Percentiles rank a stretch among this genome's conserved stretches.
phyloP scores from a whole-genome alignment of 2,113 vertebrate genomes.

The Stegostoma tigrinum region DNA sequence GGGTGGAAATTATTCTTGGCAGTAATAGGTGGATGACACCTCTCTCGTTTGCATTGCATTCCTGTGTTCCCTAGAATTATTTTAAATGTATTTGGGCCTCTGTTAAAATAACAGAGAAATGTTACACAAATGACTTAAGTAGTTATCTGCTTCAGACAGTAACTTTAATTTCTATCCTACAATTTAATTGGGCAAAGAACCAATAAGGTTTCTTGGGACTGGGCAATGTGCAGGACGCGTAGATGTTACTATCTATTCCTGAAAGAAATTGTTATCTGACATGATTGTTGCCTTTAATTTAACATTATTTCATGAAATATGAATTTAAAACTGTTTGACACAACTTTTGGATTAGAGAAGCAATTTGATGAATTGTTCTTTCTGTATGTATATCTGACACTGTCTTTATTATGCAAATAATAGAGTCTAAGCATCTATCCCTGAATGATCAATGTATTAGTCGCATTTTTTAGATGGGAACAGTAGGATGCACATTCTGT shows the following conservation, averaged over 20 bases:
- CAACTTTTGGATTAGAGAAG: background rate
- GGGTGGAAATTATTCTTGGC: background rate
- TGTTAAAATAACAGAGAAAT: conserved; percentile 18
- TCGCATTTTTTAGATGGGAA: background rate
- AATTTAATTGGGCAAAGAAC: background rate
- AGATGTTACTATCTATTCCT: background rate
- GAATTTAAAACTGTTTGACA: background rate
- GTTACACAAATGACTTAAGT: background rate
- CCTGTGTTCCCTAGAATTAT: background rate
- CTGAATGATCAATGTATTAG: background rate
- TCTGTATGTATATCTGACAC: background rate
- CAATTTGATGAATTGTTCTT: background rate
- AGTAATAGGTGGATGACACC: background rate
- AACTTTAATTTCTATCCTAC: conserved; percentile 1
- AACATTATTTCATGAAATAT: background rate
- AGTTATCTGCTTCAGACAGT: background rate
- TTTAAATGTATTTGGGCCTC: background rate
- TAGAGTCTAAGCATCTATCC: background rate
- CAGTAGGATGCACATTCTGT: background rate
- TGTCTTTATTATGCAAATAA: background rate
- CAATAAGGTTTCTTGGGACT: background rate
- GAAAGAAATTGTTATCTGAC: background rate
- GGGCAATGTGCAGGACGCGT: background rate
- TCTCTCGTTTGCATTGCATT: background rate
- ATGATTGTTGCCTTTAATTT: background rate